A percentile compares a stretch with the other conserved stretches of the same genome.
phyloP scores from a whole-genome alignment of 2,797 vertebrate species.

The Rhincodon typus region DNA sequence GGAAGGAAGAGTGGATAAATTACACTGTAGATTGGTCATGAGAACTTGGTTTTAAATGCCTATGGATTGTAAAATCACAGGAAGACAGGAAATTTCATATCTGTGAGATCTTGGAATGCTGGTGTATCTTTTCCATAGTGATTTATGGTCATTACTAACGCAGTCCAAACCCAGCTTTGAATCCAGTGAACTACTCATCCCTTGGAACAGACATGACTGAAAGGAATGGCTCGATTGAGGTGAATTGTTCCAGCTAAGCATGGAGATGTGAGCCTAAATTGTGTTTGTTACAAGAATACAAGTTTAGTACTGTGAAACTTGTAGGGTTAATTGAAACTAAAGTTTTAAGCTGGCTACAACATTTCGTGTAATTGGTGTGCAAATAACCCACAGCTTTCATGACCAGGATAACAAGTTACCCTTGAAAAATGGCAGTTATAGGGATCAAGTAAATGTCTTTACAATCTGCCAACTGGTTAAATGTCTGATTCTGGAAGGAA shows the following conservation, averaged over 20 bases:
- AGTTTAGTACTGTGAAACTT: background rate
- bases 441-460: background rate
- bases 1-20: background rate
- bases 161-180: background rate
- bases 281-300: background rate
- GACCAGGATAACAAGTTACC: background rate
- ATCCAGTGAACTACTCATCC: slow-evolving; percentile 7
- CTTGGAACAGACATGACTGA: background rate
- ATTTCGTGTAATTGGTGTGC: background rate
- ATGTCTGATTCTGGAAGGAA: background rate
- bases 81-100: background rate
- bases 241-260: background rate
- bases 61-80: background rate
- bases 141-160: background rate
- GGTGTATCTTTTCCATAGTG: background rate
- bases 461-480: background rate
- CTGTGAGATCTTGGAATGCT: background rate
- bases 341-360: background rate
- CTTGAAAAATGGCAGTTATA: background rate
- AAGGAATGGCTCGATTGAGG: background rate
- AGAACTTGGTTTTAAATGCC: background rate
- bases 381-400: background rate
- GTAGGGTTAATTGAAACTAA: background rate
- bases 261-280: background rate
- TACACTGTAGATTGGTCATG: background rate